phyloP scores from a whole-genome alignment of 2,888 invertebrate genomes.

The Callimorpha dominula region DNA sequence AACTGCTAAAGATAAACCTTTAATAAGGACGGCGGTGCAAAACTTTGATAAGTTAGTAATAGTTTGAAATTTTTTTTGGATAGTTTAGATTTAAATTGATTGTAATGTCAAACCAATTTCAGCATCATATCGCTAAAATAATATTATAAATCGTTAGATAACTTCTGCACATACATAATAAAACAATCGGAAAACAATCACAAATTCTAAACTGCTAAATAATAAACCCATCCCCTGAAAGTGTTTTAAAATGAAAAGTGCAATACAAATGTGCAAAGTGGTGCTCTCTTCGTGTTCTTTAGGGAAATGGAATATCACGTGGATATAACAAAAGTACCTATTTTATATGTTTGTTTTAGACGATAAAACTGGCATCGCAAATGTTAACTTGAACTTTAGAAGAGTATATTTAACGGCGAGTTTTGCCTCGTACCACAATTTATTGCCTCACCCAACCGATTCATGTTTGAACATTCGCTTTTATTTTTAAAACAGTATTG shows the following conservation, averaged over 20 bases:
- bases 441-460: slow-evolving; percentile 58
- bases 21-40: background rate
- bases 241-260: slow-evolving; percentile 40
- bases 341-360: slow-evolving; percentile 57
- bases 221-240: slow-evolving; percentile 22
- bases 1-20: background rate
- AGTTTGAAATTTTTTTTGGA: background rate
- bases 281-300: slow-evolving; percentile 50
- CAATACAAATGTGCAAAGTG: slow-evolving; percentile 46
- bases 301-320: slow-evolving; percentile 56
- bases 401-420: slow-evolving; percentile 55
- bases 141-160: background rate
- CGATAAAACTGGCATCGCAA: slow-evolving; percentile 55
- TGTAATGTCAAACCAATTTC: background rate
- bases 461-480: slow-evolving; percentile 56
- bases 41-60: background rate
- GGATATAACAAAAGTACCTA: slow-evolving; percentile 46
- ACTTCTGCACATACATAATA: background rate
- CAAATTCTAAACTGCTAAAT: background rate
- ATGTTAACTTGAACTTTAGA: slow-evolving; percentile 61
- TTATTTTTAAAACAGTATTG: slow-evolving; percentile 58
- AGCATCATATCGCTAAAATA: background rate
- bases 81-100: background rate
- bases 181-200: background rate
- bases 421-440: slow-evolving; percentile 56